Conservation (phyloP, 2,888 invertebrate genomes). For the Strigamia crassipes region DNA sequence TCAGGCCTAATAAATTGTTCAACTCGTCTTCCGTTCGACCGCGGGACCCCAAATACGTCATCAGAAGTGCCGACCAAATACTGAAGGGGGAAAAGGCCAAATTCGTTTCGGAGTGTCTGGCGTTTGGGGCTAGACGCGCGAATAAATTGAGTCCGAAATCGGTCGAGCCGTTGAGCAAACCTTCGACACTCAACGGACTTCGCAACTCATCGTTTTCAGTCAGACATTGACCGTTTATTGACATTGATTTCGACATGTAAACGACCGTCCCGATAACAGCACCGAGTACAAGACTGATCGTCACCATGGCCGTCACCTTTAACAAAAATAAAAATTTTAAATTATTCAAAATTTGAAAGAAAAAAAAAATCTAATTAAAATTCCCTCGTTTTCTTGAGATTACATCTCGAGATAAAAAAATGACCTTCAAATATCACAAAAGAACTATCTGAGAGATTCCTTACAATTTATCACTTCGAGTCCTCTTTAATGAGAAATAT, state of each 20-base stretch:
- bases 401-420: too few relatives aligned
- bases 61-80: slow-evolving; percentile 32
- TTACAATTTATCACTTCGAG: too few relatives aligned
- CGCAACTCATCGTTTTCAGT: slow-evolving; percentile 19
- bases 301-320: slow-evolving; percentile 22
- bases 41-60: slow-evolving; percentile 36
- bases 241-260: slow-evolving; percentile 7
- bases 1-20: slow-evolving; percentile 4
- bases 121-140: background rate
- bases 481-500: too few relatives aligned
- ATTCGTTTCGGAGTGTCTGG: background rate
- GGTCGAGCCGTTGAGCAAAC: slow-evolving; percentile 44
- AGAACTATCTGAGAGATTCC: too few relatives aligned
- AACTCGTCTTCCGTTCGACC: slow-evolving; percentile 35
- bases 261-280: slow-evolving; percentile 16
- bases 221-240: slow-evolving; percentile 17
- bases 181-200: slow-evolving; percentile 39
- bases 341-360: background rate
- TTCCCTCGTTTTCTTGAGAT: too few relatives aligned
- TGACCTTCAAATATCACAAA: background rate
- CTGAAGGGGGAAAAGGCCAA: slow-evolving; percentile 45
- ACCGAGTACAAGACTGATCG: background rate
- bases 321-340: background rate
- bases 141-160: slow-evolving; percentile 44
- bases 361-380: background rate